Conservation (phyloP, 1,140 invertebrate genomes). For the Anoplolepis gracilipes region DNA sequence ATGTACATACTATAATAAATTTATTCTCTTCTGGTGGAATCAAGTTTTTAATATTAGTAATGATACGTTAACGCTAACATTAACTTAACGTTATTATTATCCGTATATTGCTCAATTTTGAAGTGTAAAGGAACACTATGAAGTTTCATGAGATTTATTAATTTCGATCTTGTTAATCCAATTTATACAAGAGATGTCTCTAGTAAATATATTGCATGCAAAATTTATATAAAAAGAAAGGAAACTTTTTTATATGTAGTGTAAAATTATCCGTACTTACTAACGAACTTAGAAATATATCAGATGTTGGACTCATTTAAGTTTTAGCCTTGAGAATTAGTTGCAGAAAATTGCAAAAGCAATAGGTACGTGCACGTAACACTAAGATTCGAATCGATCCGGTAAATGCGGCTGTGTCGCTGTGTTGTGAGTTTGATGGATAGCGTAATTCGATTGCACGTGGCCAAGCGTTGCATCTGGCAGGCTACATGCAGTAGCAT, state of each 20-base stretch:
- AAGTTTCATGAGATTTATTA: background rate
- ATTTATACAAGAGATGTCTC: background rate
- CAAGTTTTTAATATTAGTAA: background rate
- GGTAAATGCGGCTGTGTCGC: background rate
- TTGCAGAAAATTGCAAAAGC: too few relatives aligned
- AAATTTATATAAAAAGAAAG: background rate
- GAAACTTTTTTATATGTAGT: background rate
- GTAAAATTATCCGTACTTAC: background rate
- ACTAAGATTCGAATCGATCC: conserved; percentile 25
- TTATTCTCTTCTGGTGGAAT: background rate
- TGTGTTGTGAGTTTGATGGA: conserved; percentile 49
- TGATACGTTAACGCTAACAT: background rate
- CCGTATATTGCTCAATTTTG: background rate
- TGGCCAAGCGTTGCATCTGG: conserved; percentile 37
- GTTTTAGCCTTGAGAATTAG: conserved; percentile 21
- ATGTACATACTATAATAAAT: background rate
- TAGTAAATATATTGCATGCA: background rate
- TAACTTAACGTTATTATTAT: background rate
- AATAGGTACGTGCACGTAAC: background rate
- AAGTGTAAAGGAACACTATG: background rate
- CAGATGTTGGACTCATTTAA: background rate
- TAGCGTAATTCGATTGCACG: conserved; percentile 49
- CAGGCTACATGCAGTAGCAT: conserved; percentile 12
- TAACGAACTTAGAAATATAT: background rate
- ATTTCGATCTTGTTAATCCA: background rate